These are phyloP conservation scores for Dicerorhinus sumatrensis DNA, from an alignment of 2,113 vertebrate genomes.

Conservation along the genomic window DNA sequence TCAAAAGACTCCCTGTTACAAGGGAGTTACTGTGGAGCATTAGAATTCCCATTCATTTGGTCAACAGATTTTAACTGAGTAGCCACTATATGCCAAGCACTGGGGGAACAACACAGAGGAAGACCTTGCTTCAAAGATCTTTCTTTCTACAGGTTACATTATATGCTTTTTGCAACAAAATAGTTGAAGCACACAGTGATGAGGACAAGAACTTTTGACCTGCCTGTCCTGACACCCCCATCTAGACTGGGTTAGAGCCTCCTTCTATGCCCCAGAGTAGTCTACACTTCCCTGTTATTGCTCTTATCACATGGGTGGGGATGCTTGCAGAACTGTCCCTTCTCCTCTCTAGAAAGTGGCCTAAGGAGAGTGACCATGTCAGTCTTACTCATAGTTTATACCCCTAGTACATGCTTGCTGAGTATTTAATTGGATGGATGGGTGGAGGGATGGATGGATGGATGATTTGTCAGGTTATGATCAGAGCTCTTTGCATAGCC, in stretches of 20 bases:
- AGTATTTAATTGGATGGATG: background rate
- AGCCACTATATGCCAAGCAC: background rate
- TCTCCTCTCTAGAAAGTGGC: background rate
- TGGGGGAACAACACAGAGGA: background rate
- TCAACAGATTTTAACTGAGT: conserved; percentile 41
- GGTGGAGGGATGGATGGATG: background rate
- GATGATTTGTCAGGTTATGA: background rate
- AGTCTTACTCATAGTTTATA: background rate
- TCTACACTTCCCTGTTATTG: background rate
- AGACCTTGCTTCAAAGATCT: background rate
- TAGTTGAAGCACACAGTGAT: background rate
- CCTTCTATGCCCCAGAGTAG: background rate
- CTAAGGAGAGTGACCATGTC: background rate
- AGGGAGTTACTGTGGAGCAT: background rate
- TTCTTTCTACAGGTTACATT: background rate
- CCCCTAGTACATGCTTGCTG: background rate
- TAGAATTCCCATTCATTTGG: conserved; percentile 39
- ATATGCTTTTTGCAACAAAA: background rate
- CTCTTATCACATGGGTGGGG: too few species aligned
- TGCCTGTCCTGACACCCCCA: background rate
- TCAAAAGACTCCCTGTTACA: background rate
- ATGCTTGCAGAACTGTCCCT: background rate
- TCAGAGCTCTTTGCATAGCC: background rate
- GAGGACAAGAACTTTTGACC: background rate
- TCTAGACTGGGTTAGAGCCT: background rate